Evolutionary conservation across 1,140 invertebrate genomes (phyloP), one percentile per base, ranked within the genome.

Genomic region (Oreohelix idahoensis): DNA sequence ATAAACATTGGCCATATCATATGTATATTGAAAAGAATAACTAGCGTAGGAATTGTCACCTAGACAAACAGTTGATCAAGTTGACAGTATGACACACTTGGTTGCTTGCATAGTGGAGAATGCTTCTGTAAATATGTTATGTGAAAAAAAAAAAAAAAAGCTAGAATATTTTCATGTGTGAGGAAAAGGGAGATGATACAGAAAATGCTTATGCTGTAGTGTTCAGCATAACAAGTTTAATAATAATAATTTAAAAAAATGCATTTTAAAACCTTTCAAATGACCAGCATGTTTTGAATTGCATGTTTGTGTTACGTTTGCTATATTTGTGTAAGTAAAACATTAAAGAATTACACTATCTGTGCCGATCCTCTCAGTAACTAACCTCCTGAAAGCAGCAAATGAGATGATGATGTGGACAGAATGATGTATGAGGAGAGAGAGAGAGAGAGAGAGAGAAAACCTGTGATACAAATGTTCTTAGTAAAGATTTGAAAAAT

Each of bases 211-310:
- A 42, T 74, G 38, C 71, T 49, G 36, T 74, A 42, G 71, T 74
- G 71, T 74, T 74, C 38, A 42, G 4, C 71, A 74, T 74, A 74
- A 69, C n/a, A 73, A 42, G 38, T 49, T 74, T 39, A 74, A 42
- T 74, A 42, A 49, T 5, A 71, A n/a, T n/a, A n/a, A n/a, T n/a
- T n/a, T n/a, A n/a, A 36, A 23, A 36, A 49, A 39, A 42, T 49
- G 38, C 71, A 74, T 39, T 49, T 74, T 39, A 42, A 66, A 66
- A 66, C 1, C 63, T 20, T 58, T 5, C 1, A 58, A 20, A 23
- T 58, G 20, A 17, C 45, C 45, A n/a, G 45, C 17, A 11, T 8
- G 45, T 49, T n/a, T 15, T 58, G 53, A 20, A 2, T 58, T 58
- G 10, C 26, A n/a, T 58, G 53, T 58, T 20, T 58, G 53, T 20